phyloP scores from a whole-genome alignment of 2,888 invertebrate genomes.

The Hydroisotoma schaefferi region DNA sequence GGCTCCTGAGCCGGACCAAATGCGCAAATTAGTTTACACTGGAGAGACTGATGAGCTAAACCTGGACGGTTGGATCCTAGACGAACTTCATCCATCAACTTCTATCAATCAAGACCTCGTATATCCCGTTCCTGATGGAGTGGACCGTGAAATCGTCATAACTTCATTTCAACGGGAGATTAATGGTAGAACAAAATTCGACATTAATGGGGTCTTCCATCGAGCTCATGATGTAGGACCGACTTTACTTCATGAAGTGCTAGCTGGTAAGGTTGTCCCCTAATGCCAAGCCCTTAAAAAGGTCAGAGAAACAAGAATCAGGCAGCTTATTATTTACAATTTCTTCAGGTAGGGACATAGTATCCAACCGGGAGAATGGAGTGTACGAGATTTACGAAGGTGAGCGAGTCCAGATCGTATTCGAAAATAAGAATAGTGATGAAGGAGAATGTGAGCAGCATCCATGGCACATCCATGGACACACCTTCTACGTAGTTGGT shows the following conservation, averaged over 20 bases:
- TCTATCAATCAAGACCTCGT: slow-evolving; percentile 20
- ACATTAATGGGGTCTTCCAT: slow-evolving; percentile 28
- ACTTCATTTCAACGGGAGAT: slow-evolving; percentile 8
- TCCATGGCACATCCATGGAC: slow-evolving; percentile 41
- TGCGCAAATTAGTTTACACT: slow-evolving; percentile 19
- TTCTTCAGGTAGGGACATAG: slow-evolving; percentile 15
- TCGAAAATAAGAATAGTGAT: slow-evolving; percentile 36
- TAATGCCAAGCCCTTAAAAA: too few species aligned
- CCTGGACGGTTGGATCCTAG: slow-evolving; percentile 25
- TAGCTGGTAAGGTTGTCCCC: slow-evolving; percentile 18
- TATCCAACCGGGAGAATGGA: slow-evolving; percentile 16
- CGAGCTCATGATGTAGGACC: slow-evolving; percentile 11
- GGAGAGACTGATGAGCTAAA: slow-evolving; percentile 14
- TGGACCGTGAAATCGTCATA: slow-evolving; percentile 26
- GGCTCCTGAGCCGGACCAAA: slow-evolving; percentile 19
- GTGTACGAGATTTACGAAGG: slow-evolving; percentile 27
- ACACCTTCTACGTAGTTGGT: slow-evolving; percentile 35
- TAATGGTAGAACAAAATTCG: slow-evolving; percentile 24
- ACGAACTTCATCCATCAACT: slow-evolving; percentile 28
- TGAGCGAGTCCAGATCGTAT: slow-evolving; percentile 34
- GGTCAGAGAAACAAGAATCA: too few species aligned
- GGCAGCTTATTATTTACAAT: too few species aligned
- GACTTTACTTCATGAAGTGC: slow-evolving; percentile 27
- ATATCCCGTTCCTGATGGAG: slow-evolving; percentile 29
- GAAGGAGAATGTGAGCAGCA: slow-evolving; percentile 39